These are phyloP conservation scores for Simalia tracyae DNA, from an alignment of 2,797 vertebrate genomes.

Conservation along the genomic window DNA sequence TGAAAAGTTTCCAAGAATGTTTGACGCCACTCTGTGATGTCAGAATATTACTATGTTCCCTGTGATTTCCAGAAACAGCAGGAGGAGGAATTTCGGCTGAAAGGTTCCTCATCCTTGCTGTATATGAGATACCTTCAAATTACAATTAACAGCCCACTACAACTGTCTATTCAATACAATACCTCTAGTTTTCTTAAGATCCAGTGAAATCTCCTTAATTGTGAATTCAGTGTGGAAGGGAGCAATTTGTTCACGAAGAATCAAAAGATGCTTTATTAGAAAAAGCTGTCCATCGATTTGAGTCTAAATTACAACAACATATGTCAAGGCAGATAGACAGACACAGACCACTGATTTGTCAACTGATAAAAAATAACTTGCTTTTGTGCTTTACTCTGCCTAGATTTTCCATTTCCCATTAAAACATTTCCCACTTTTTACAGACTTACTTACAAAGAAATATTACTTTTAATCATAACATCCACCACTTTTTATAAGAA, in stretches of 20 bases:
- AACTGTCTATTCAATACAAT: constrained; percentile 62
- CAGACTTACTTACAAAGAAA: not conserved
- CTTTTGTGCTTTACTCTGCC: too few relatives aligned
- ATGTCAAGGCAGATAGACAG: constrained; percentile 18
- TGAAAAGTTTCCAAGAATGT: too few relatives aligned
- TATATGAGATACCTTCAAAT: not conserved
- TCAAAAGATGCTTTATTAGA: constrained; percentile 99
- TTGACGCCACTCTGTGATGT: too few relatives aligned
- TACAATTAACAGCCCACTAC: not conserved
- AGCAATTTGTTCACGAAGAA: constrained; percentile 98
- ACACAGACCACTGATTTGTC: not conserved
- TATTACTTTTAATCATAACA: not conserved
- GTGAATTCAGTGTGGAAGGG: constrained; percentile 99
- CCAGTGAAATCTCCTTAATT: constrained; percentile 99
- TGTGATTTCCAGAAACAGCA: too few relatives aligned
- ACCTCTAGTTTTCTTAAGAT: constrained; percentile 99
- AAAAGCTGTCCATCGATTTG: constrained; percentile 96
- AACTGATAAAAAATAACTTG: not conserved
- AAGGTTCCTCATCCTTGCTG: not conserved
- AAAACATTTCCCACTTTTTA: not conserved
- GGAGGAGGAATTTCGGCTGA: not conserved
- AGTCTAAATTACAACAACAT: constrained; percentile 77
- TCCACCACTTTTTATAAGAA: constrained; percentile 1
- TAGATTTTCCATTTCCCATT: constrained; percentile 2
- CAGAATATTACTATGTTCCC: too few relatives aligned